These are phyloP conservation scores for Goniozus legneri DNA, from an alignment of 1,140 invertebrate species.

Conservation along the genomic window DNA sequence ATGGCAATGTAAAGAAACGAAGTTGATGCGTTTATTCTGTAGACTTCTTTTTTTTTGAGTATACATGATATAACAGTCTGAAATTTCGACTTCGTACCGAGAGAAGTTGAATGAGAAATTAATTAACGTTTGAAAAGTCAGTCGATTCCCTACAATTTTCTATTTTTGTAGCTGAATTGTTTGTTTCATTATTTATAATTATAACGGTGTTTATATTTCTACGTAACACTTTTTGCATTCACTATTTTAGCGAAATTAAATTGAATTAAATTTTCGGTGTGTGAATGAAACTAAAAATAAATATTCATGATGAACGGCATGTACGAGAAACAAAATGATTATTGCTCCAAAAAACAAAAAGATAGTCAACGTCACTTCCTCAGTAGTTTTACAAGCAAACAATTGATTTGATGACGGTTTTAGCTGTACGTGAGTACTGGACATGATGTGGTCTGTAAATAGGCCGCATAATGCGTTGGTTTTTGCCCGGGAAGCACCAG, in stretches of 20 bases:
- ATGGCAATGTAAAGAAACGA: no score
- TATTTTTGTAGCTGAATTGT: neutral
- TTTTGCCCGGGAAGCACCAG: constrained; percentile 38
- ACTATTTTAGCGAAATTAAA: neutral
- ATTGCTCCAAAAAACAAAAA: constrained; percentile 19
- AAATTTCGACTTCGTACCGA: no score
- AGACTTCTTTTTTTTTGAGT: no score
- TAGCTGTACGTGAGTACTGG: constrained; percentile 32
- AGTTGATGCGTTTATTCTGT: no score
- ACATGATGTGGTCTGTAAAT: constrained; percentile 29
- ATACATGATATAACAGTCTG: no score
- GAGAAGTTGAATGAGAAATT: no score
- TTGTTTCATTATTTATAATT: neutral
- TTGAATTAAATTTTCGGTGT: neutral
- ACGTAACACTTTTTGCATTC: neutral
- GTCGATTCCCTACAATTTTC: no score
- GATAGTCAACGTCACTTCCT: constrained; percentile 34
- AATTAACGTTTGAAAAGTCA: no score
- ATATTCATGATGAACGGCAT: neutral
- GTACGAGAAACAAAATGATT: no score
- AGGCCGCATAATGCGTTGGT: constrained; percentile 35
- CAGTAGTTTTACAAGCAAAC: constrained; percentile 27
- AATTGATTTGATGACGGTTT: constrained; percentile 26
- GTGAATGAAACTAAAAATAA: neutral
- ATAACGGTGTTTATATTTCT: neutral